Base-by-base conservation (phyloP, 2,113 vertebrate genomes). In the Barbus barbus region DNA sequence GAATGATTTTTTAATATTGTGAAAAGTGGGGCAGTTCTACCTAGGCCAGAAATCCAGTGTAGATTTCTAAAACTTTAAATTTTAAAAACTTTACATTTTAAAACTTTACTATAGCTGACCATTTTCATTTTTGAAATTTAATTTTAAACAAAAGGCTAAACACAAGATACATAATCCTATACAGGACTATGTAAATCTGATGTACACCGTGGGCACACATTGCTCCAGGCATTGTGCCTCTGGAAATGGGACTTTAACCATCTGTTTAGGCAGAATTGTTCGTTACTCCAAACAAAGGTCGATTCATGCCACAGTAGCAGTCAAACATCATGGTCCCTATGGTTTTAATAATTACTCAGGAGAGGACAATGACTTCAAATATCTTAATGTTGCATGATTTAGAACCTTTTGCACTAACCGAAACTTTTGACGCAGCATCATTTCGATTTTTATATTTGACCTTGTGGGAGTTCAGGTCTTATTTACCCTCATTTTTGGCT, bases 191-290 rank as follows among this genome's bases (percentile, higher is more conserved):
- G 8, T 65, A 41, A 41, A 11, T 26, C 2, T 46, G 41, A 73
- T 1, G 36, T 72, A 12, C 41, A 41, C 22, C 18, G 79, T 80
- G 60, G 79, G 63, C 24, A 12, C 90, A 92, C 90, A 91, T 41
- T 90, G 93, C 94, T 95, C 88, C 3, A 84, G 95, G 96, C 94
- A 78, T 85, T 84, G 92, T 71, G 93, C 92, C 93, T 78, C 83
- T 92, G 95, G 94, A 86, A 51, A 84, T 56, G 93, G 93, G 91
- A 78, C 81, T 85, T 85, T 31, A 71, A 41, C 69, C 84, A 80
- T 87, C 76, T 85, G 86, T 73, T 85, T 61, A 71, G 18, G 44
- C 26, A 41, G 51, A 75, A 14, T 63, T 79, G 31, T 2, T 67
- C 31, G 5, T 20, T 33, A 14, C 28, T 13, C 63, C n/a, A 58